Conservation (phyloP, 2,797 vertebrate species). For the Rachycentron canadum region DNA sequence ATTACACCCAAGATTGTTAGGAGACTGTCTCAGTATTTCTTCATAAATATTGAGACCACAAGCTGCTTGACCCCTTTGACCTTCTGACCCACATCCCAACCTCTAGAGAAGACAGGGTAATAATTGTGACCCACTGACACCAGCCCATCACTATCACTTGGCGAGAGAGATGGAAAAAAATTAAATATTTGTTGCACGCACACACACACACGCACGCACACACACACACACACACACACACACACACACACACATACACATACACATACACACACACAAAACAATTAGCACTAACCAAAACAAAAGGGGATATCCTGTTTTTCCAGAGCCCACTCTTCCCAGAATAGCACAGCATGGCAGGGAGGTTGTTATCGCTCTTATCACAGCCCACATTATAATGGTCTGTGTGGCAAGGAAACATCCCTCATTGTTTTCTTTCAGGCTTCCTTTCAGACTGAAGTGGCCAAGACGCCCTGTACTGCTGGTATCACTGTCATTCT, state of each 20-base stretch:
- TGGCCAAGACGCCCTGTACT: conserved; percentile 7
- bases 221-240: conserved; percentile 15
- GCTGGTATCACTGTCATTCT: conserved; percentile 34
- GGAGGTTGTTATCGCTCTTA: conserved; percentile 73
- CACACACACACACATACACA: conserved; percentile 15
- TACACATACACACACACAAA: conserved; percentile 24
- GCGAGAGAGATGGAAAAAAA: conserved; percentile 23
- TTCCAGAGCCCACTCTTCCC: conserved; percentile 74
- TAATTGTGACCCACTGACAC: conserved; percentile 16
- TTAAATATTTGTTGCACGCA: conserved; percentile 4
- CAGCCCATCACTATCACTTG: conserved; percentile 18
- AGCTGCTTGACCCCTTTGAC: conserved; percentile 58
- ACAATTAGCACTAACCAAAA: conserved; percentile 63
- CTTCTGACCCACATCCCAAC: conserved; percentile 52
- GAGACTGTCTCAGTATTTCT: background rate
- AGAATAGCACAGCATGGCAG: conserved; percentile 77
- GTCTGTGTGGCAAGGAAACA: conserved; percentile 73
- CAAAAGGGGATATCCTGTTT: conserved; percentile 83
- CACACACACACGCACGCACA: conserved; percentile 9
- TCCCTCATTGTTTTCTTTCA: conserved; percentile 71
- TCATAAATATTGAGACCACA: conserved; percentile 27
- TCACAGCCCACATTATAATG: conserved; percentile 64
- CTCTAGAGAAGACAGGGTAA: conserved; percentile 30
- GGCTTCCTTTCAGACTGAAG: conserved; percentile 67
- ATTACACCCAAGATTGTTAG: background rate